A percentile compares a stretch with the other conserved stretches of the same genome.
phyloP scores from a whole-genome alignment of 2,797 vertebrate genomes.

The Gallirallus australis region DNA sequence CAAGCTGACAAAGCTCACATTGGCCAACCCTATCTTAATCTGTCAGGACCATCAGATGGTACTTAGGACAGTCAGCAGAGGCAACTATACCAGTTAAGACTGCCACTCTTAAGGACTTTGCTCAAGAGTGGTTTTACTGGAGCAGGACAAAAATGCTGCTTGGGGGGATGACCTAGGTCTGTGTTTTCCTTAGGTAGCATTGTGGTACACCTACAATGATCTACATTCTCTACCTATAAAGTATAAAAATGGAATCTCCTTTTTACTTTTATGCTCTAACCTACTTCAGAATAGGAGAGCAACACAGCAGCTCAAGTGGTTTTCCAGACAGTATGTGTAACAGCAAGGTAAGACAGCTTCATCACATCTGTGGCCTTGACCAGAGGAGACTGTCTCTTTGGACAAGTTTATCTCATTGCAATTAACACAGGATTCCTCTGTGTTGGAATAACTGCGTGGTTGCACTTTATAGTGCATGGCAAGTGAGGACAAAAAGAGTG shows the following conservation, averaged over 20 bases:
- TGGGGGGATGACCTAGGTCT: not conserved
- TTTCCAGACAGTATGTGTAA: not conserved
- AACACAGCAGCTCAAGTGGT: not conserved
- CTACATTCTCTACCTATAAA: not conserved
- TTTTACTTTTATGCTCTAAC: not conserved
- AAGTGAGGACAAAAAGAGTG: conserved; percentile 45
- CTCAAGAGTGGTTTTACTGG: not conserved
- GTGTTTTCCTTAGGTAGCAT: not conserved
- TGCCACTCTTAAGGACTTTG: not conserved
- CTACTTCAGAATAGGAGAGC: not conserved
- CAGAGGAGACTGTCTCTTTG: not conserved
- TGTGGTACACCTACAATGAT: not conserved
- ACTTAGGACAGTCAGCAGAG: not conserved
- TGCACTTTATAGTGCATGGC: not conserved
- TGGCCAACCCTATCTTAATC: not conserved
- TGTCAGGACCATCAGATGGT: not conserved
- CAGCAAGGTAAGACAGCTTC: not conserved
- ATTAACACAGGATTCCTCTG: not conserved
- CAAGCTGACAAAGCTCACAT: not conserved
- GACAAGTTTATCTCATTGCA: not conserved
- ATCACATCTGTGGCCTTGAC: not conserved
- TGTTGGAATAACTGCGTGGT: not conserved
- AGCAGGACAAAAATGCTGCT: not conserved
- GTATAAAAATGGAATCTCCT: not conserved
- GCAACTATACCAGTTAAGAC: not conserved